Conservation (phyloP, 2,113 vertebrate species). For the Tyrannus savana region DNA sequence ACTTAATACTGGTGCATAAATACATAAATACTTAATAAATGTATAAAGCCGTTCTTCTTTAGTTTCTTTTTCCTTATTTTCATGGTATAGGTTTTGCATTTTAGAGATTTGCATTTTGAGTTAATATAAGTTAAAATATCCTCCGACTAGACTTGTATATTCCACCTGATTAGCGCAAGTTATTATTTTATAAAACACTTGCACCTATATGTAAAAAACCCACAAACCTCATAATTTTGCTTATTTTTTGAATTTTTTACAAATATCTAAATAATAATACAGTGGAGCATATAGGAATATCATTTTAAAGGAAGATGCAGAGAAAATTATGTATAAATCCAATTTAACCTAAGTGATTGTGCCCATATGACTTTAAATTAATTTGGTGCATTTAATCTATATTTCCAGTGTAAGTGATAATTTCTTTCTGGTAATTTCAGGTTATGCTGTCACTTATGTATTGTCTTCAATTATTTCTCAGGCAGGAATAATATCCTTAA, state of each 20-base stretch:
- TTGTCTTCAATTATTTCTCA: background rate
- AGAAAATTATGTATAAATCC: background rate
- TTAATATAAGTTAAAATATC: background rate
- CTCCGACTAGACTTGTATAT: background rate
- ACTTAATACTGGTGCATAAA: background rate
- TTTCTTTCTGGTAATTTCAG: background rate
- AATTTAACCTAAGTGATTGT: background rate
- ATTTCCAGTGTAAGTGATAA: background rate
- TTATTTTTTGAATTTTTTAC: background rate
- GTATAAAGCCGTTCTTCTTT: background rate
- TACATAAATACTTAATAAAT: background rate
- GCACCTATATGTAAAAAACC: background rate
- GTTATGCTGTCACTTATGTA: background rate
- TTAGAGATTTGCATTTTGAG: background rate
- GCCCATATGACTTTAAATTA: background rate
- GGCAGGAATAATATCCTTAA: background rate
- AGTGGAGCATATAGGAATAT: background rate
- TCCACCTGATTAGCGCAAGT: background rate
- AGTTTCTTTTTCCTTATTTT: background rate
- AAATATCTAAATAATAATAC: background rate
- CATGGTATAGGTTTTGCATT: background rate
- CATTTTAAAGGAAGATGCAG: background rate
- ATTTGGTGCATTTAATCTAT: background rate
- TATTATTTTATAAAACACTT: background rate
- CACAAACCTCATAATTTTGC: background rate